Conservation (phyloP, 1,140 invertebrate species). For the Bombus vancouverensis region DNA sequence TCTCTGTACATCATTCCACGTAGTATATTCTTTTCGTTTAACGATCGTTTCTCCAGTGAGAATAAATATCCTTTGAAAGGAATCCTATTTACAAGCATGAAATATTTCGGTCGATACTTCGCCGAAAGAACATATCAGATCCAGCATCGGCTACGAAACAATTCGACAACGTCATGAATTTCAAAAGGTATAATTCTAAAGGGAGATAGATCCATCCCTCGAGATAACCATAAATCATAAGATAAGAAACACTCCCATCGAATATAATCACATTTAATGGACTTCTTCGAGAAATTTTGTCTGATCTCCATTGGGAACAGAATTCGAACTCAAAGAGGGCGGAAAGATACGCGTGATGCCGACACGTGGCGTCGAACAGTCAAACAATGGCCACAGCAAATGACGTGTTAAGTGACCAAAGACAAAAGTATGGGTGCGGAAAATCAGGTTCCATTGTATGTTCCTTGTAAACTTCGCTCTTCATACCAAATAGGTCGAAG, state of each 20-base stretch:
- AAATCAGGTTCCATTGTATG: slow-evolving; percentile 72
- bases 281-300: neutral
- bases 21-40: neutral
- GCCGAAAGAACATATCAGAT: neutral
- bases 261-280: slow-evolving; percentile 24
- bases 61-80: neutral
- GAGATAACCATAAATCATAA: slow-evolving; percentile 24
- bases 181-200: neutral
- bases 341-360: neutral
- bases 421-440: slow-evolving; percentile 43
- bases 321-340: slow-evolving; percentile 1
- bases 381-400: slow-evolving; percentile 60
- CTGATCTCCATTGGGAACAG: neutral
- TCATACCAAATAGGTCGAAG: slow-evolving; percentile 59
- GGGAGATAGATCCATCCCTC: too few relatives aligned
- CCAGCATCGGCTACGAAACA: neutral
- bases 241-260: neutral
- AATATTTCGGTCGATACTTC: neutral
- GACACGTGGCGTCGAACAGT: slow-evolving; percentile 54
- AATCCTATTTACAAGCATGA: neutral
- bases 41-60: neutral
- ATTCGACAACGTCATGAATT: slow-evolving; percentile 10
- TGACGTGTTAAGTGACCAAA: slow-evolving; percentile 60
- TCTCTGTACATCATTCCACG: neutral
- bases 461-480: slow-evolving; percentile 70